Evolutionary conservation across 2,888 invertebrate species (phyloP), one percentile per base, ranked within the genome.

Genomic region (Smittia sp.): DNA sequence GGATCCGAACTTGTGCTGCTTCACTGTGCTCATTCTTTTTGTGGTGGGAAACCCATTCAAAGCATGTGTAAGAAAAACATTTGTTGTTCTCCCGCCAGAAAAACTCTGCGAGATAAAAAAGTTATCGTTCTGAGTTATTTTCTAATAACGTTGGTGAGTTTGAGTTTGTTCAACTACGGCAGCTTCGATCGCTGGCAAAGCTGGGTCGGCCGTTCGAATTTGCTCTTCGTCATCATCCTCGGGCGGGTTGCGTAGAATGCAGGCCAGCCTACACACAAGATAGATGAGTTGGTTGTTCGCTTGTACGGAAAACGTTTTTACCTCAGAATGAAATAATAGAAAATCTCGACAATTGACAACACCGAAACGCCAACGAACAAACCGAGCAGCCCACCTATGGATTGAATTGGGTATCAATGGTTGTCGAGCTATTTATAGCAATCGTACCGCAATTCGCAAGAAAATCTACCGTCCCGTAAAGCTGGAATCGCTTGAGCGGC

Each of bases 261-360:
- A 68, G 6, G 68, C 68, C 9, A 68, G 22, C 24, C 68, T 1
- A 2, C 41, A 7, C 1, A 68, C 41, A 18, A 67, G 41, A 15
- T 67, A 67, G 13, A 67, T 41, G 6, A 67, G 22, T 41, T 67
- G 39, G 1, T 41, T 41, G 41, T 41, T 67, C n/a, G 67, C 38
- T 6, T 41, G 18, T 9, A 67, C 67, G 1, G 67, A 67, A n/a
- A n/a, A n/a, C n/a, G n/a, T n/a, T n/a, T n/a, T n/a, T 32, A 32
- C 32, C 32, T 3, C 9, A 32, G 9, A 1, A 68, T 46, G 9
- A 90, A 77, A 77, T 88, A 92, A 80, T 92, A 93, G 1, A 91
- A 73, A 3, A 93, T 85, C 82, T 93, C 93, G 69, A 92, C 87
- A 0, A 88, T 84, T 75, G 93, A 93, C 79, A 93, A 85, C 77